phyloP scores from a whole-genome alignment of 2,113 vertebrate species.

The Pantherophis guttatus region DNA sequence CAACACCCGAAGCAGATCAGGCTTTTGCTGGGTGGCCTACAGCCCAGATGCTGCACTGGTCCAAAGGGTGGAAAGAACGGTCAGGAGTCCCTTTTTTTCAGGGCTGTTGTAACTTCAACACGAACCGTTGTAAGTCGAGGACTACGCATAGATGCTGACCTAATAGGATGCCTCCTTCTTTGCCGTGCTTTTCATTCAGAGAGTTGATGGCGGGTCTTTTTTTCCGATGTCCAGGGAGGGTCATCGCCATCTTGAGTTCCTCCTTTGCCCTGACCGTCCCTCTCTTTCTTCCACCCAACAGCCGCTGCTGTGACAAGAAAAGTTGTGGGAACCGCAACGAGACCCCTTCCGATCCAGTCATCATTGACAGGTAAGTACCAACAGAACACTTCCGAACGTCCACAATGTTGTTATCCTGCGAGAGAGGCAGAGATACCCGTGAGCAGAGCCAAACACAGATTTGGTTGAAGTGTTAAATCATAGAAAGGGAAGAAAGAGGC shows the following conservation, averaged over 20 bases:
- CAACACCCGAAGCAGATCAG: neutral
- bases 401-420: no score
- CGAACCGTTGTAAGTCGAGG: no score
- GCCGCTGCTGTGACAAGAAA: slow-evolving; percentile 97
- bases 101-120: no score
- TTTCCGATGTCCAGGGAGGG: neutral
- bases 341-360: slow-evolving; percentile 95
- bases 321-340: slow-evolving; percentile 97
- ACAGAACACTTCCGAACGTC: rapidly evolving
- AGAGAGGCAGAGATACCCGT: neutral
- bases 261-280: neutral
- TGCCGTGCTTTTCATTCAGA: neutral
- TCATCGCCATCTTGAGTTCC: neutral
- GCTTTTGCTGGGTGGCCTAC: neutral
- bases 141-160: neutral
- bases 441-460: neutral
- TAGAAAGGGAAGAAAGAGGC: neutral
- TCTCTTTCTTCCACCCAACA: slow-evolving; percentile 48
- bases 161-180: neutral
- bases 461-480: neutral
- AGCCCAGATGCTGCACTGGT: no score
- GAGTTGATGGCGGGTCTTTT: neutral
- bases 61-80: no score
- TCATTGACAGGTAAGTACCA: slow-evolving; percentile 88
- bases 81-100: no score